These are phyloP conservation scores for Liodrosophila aerea DNA, from an alignment of 2,888 invertebrate species.

Conservation along the genomic window DNA sequence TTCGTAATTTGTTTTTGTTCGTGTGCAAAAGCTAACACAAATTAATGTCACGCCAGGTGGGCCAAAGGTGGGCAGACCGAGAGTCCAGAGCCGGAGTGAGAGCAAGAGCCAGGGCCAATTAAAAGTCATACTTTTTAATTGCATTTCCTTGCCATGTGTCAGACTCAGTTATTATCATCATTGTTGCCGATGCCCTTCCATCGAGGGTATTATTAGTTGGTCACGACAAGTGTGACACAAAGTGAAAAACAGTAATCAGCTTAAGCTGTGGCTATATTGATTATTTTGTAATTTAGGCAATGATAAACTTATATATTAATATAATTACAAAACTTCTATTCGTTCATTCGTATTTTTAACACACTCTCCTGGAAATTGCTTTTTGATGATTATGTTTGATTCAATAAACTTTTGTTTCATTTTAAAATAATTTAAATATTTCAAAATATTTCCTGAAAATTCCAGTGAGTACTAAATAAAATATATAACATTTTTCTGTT, in stretches of 20 bases:
- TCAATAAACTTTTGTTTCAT: no score
- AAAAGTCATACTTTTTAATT: slow-evolving; percentile 70
- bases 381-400: no score
- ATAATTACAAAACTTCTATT: no score
- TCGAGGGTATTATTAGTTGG: slow-evolving; percentile 3
- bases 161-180: slow-evolving; percentile 37
- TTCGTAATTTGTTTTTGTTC: slow-evolving; percentile 27
- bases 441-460: no score
- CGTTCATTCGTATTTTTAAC: no score
- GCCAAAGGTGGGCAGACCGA: slow-evolving; percentile 11
- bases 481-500: no score
- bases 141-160: slow-evolving; percentile 58
- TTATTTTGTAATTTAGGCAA: no score
- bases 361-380: no score
- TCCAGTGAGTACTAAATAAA: no score
- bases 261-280: background rate
- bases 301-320: no score
- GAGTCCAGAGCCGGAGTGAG: background rate
- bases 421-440: no score
- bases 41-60: slow-evolving; percentile 64
- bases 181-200: slow-evolving; percentile 1
- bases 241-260: background rate
- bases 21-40: slow-evolving; percentile 42
- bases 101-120: slow-evolving; percentile 43
- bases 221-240: background rate